Evolutionary conservation across 2,113 vertebrate species (phyloP), one percentile per base, ranked within the genome.

Genomic region (Tachuris rubrigastra): DNA sequence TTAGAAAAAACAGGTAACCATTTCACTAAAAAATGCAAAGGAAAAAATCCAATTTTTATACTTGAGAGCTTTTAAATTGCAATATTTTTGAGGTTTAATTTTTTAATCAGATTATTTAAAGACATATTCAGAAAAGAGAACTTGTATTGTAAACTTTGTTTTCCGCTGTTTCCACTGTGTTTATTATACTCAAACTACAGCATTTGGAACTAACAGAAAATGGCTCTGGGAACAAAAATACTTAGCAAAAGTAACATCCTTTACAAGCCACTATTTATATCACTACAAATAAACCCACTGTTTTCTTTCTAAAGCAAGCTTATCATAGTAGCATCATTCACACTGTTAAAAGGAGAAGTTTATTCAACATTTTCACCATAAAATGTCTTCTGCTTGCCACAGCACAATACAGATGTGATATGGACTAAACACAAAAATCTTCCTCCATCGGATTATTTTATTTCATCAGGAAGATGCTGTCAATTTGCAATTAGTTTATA

Each of bases 321-420:
- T 83, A 88, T 74, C 65, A 90, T 42, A 92, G 90, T 84, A 83
- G 60, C 68, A 92, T 88, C 90, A 95, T 92, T 93, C 82, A 96
- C 49, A 75, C 82, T 52, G 74, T 35, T 42, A 90, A 35, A 95
- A 92, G 35, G 68, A 84, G 56, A 96, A 79, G 63, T 79, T 95
- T 65, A 96, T 88, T 90, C 85, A 95, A 79, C 82, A 92, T 30
- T 96, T 92, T 20, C 75, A 72, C 55, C 77, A 88, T 60, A 63
- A 96, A 94, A 87, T 65, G 49, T 84, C 90, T 95, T 94, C 87
- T 93, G 74, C 89, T 95, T 81, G 55, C 66, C 69, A 90, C 60
- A 90, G 90, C 60, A 83, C 74, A 97, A 87, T 52, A 93, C 35
- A 77, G 78, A 93, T 77, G 74, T 88, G 30, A 93, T 23, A 0